These are phyloP conservation scores for Pangasius larnaudii DNA, from an alignment of 2,797 vertebrate species.

Conservation along the genomic window DNA sequence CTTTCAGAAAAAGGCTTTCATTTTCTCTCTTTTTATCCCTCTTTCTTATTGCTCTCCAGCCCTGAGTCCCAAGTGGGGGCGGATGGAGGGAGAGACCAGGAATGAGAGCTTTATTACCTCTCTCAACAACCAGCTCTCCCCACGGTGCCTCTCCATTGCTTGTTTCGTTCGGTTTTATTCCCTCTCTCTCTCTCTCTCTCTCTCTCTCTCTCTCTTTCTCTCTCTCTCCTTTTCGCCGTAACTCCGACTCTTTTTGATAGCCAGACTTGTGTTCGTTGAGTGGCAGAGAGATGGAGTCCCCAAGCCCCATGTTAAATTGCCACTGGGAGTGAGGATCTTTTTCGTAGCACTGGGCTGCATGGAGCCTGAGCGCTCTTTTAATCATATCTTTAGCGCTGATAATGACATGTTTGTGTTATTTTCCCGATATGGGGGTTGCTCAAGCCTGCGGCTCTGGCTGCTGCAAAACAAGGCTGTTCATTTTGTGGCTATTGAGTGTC, in stretches of 20 bases:
- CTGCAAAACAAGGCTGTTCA: slow-evolving; percentile 78
- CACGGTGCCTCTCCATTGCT: slow-evolving; percentile 34
- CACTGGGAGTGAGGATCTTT: slow-evolving; percentile 27
- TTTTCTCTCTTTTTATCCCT: slow-evolving; percentile 53
- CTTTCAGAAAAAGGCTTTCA: slow-evolving; percentile 50
- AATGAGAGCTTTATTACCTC: slow-evolving; percentile 56
- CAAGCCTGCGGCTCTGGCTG: slow-evolving; percentile 72
- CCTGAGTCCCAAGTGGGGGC: slow-evolving; percentile 50
- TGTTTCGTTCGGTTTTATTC: slow-evolving; percentile 56
- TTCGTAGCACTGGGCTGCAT: slow-evolving; percentile 13
- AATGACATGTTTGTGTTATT: slow-evolving; percentile 79
- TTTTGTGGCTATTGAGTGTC: slow-evolving; percentile 80
- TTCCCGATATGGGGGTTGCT: slow-evolving; percentile 77
- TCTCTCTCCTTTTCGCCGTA: background rate
- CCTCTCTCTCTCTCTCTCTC: slow-evolving; percentile 48
- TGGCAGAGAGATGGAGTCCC: slow-evolving; percentile 41
- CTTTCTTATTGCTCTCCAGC: slow-evolving; percentile 58
- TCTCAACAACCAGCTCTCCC: slow-evolving; percentile 52
- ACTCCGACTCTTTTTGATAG: slow-evolving; percentile 57
- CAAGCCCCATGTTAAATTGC: slow-evolving; percentile 39
- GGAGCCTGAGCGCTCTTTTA: slow-evolving; percentile 47
- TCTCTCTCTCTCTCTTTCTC: slow-evolving; percentile 24
- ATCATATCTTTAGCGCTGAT: slow-evolving; percentile 76
- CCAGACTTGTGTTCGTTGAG: slow-evolving; percentile 40
- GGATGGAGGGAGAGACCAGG: slow-evolving; percentile 42